A percentile compares a stretch with the other conserved stretches of the same genome.
Evolutionary conservation across 2,113 vertebrate genomes (phyloP).

Genomic region (Craseonycteris thonglongyai): DNA sequence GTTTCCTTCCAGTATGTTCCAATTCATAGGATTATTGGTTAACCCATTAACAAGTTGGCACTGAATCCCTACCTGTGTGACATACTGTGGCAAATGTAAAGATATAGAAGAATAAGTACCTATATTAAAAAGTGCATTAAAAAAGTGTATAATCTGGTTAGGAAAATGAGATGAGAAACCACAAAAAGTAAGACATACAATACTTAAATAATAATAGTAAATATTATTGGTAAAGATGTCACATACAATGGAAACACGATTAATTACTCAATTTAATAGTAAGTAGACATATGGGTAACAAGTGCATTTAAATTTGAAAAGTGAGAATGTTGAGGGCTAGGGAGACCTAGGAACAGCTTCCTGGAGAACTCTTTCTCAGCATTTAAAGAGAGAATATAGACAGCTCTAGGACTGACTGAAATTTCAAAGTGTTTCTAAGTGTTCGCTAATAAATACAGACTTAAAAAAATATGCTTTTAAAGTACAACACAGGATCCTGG

Average conservation of each 20-base stretch:
- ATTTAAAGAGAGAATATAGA: background rate
- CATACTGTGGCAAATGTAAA: background rate
- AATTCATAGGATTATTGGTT: conserved; percentile 29
- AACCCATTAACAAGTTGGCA: conserved; percentile 18
- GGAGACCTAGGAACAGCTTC: background rate
- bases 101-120: background rate
- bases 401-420: background rate
- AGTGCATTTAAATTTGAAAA: background rate
- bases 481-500: conserved; percentile 20
- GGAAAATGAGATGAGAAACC: conserved; percentile 19
- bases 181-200: background rate
- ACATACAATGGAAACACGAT: background rate
- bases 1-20: conserved; percentile 25
- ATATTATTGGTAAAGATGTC: background rate
- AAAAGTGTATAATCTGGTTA: background rate
- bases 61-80: background rate
- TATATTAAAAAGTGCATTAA: conserved; percentile 1
- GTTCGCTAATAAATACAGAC: conserved; percentile 37
- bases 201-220: background rate
- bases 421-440: conserved; percentile 1
- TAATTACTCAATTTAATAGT: background rate
- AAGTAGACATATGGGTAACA: background rate
- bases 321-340: background rate
- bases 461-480: conserved; percentile 6
- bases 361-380: background rate